Base-by-base conservation (phyloP, 2,888 invertebrate genomes). In the Drepana falcataria region DNA sequence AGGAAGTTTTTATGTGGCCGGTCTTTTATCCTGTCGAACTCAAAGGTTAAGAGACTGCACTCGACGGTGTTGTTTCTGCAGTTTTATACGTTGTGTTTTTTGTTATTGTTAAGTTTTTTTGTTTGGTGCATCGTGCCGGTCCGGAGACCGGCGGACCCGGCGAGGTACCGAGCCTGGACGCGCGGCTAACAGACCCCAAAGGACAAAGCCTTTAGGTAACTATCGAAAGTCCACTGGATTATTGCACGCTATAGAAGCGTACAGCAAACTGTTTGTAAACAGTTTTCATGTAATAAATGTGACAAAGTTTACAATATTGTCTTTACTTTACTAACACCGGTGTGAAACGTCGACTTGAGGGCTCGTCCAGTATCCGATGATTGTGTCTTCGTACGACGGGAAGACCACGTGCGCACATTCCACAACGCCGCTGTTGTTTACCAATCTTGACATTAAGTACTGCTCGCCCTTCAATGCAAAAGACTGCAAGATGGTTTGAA, bases 61-160 rank as follows among this genome's bases (percentile, higher is more conserved):
- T 80, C 73, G 75, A 73, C 78, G 74, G 86, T 84, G 85, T 77
- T 83, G 84, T 87, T 87, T 78, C 72, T 80, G 77, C 66, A 83
- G 87, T 87, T 90, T 44, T 79, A 79, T 83, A 73, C 84, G 85
- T 87, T 84, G 81, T 76, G 82, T 85, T 88, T 89, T 90, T 86
- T 87, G 87, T 91, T 89, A 85, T 91, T 91, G 88, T 91, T 90
- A 74, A 88, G 87, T 89, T 90, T 88, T 79, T 90, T 89, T 88
- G 88, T 89, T 89, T 89, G 86, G 91, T 91, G 91, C 87, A 89
- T 86, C 88, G 89, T 84, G 87, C 81, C 87, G 87, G 85, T 82
- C 75, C 82, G 81, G 82, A 87, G 86, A 83, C 82, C 85, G 87
- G 73, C 79, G 84, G 82, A 81, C 81, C 85, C 82, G 78, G 69